Conservation (phyloP, 2,113 vertebrate species). For the Ammospiza nelsoni region DNA sequence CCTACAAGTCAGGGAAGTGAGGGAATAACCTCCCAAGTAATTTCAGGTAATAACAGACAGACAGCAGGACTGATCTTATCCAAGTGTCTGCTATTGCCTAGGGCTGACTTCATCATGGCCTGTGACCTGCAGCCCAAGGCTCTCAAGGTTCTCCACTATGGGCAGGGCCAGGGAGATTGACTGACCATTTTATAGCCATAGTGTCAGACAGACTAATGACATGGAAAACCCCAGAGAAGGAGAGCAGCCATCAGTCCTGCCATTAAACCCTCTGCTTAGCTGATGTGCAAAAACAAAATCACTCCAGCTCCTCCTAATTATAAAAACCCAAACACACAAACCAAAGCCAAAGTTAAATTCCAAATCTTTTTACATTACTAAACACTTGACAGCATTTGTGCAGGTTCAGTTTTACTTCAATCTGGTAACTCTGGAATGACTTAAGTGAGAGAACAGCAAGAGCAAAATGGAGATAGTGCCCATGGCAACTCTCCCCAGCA, state of each 20-base stretch:
- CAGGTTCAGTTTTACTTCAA: neutral
- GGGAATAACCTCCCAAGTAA: neutral
- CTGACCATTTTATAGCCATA: neutral
- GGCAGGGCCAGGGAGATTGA: neutral
- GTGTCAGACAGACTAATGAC: neutral
- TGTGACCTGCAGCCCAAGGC: neutral
- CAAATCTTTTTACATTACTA: neutral
- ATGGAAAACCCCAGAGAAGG: neutral
- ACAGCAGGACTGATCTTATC: neutral
- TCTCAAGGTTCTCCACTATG: neutral
- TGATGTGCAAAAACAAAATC: neutral
- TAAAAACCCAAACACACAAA: neutral
- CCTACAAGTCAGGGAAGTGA: neutral
- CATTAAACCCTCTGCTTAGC: neutral
- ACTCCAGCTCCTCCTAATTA: neutral
- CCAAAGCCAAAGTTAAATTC: neutral
- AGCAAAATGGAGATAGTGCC: rapidly evolving
- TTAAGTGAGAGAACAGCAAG: neutral
- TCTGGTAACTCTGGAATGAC: neutral
- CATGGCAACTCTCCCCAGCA: neutral
- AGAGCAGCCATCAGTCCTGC: neutral
- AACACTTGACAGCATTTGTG: neutral
- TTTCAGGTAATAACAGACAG: neutral
- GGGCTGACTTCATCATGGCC: neutral
- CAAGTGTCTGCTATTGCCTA: neutral